Evolutionary conservation across 2,113 vertebrate species (phyloP), one percentile per base, ranked within the genome.

Genomic region (Pipra filicauda): DNA sequence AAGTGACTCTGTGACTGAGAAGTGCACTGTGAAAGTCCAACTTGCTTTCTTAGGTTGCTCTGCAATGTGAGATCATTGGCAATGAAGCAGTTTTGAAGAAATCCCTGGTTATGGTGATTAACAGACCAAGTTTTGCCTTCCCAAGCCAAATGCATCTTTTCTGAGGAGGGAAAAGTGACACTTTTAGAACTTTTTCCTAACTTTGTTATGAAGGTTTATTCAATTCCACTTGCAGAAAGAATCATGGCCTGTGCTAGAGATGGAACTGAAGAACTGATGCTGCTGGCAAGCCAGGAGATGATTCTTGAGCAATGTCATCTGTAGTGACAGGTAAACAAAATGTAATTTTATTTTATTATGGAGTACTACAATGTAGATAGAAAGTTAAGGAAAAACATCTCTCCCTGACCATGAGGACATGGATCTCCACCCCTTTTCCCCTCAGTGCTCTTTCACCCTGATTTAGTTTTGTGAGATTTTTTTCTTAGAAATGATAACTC

Each of bases 91-190:
- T 73, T 84, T 77, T 69, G 30, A 65, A 70, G 28, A 85, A 91
- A 59, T 67, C 35, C 1, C 24, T n/a, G n/a, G 4, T n/a, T 88
- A 3, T 41, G 28, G 17, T 79, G 20, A 28, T 73, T 69, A 66
- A 21, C 1, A 3, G 37, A 35, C 15, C 9, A 28, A 71, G 27
- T 87, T 79, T 58, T 64, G 15, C 51, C 37, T 82, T 84, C 58
- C n/a, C 55, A 89, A 72, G 51, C 30, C 18, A 41, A 51, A 64
- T 17, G 7, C 2, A 0, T 67, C 4, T 43, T 85, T 85, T 86
- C 51, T 94, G 44, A 62, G 35, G 4, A 7, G 28, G 19, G 0
- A 0, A 57, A 41, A 66, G n/a, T 9, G 55, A 11, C 1, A 0
- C 33, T 90, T 88, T 65, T 7, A 41, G 57, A 54, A 49, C 28